Percentiles rank a stretch among this genome's conserved stretches.
Conservation (phyloP, 1,140 invertebrate genomes). For the Paramacrobiotus metropolitanus region DNA sequence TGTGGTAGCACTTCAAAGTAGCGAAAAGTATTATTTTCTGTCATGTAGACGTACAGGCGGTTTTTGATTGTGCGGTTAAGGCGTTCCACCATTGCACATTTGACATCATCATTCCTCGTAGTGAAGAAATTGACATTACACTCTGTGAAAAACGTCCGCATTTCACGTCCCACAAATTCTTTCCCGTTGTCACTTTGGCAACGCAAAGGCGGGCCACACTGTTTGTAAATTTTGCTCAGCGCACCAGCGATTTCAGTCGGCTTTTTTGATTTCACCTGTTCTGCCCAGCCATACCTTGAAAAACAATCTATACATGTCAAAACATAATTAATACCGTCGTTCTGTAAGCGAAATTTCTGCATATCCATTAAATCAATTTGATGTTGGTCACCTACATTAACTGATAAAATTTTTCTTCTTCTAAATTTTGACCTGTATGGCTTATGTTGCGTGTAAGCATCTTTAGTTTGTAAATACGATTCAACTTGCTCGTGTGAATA, state of each 20-base stretch:
- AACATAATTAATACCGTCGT: conserved; percentile 13
- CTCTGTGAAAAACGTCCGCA: background rate
- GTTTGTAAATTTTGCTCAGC: conserved; percentile 11
- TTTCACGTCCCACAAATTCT: background rate
- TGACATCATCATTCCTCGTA: background rate
- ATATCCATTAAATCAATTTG: conserved; percentile 15
- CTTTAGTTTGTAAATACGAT: background rate
- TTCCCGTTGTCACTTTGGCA: background rate
- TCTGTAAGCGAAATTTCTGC: conserved; percentile 9
- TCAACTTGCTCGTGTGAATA: background rate
- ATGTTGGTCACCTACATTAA: conserved; percentile 13
- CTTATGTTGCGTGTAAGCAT: background rate
- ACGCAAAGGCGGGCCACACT: background rate
- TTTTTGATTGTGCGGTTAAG: background rate
- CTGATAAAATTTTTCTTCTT: background rate
- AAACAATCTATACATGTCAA: conserved; percentile 15
- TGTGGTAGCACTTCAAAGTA: too few species aligned
- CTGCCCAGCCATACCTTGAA: conserved; percentile 13
- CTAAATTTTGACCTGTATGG: background rate
- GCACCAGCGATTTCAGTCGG: conserved; percentile 8
- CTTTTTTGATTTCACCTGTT: conserved; percentile 13
- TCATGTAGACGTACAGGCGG: background rate
- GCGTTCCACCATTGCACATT: background rate
- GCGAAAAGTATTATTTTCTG: too few species aligned
- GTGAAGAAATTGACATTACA: background rate